These are phyloP conservation scores for Brachionus paranguensis DNA, from an alignment of 1,140 invertebrate species.

Conservation along the genomic window DNA sequence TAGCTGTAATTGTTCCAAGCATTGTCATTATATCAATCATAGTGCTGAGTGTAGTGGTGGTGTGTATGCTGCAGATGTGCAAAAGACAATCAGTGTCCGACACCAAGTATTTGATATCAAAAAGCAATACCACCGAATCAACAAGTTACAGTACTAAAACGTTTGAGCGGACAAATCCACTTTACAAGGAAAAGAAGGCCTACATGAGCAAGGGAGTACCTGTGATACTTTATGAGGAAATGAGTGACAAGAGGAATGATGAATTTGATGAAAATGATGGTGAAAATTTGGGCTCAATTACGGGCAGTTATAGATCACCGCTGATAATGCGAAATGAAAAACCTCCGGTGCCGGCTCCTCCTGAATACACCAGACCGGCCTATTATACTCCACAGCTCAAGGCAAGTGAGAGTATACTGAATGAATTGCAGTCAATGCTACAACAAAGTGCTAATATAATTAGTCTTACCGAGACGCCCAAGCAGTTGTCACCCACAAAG, in stretches of 20 bases:
- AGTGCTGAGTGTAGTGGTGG: not conserved
- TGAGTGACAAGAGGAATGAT: not conserved
- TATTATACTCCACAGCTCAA: not conserved
- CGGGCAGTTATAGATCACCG: not conserved
- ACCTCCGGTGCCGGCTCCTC: conserved; percentile 6
- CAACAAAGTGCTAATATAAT: conserved; percentile 34
- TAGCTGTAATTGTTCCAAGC: conserved; percentile 17
- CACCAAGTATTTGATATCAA: not conserved
- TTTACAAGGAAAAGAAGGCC: conserved; percentile 14
- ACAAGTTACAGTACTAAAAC: not conserved
- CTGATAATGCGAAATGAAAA: conserved; percentile 19
- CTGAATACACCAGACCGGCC: not conserved
- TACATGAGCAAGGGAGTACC: conserved; percentile 35
- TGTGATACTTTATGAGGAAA: conserved; percentile 37
- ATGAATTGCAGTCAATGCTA: conserved; percentile 18
- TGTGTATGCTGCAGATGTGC: conserved; percentile 34
- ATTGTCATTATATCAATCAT: conserved; percentile 7
- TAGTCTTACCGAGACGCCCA: not conserved
- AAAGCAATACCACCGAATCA: conserved; percentile 1
- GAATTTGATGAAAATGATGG: conserved; percentile 9
- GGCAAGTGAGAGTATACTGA: conserved; percentile 17
- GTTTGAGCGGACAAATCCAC: not conserved
- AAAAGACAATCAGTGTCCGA: not conserved
- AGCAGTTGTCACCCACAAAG: not conserved
- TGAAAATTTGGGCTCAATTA: not conserved